These are phyloP conservation scores for Sinocyclocheilus anshuiensis DNA, from an alignment of 2,113 vertebrate genomes.

Conservation along the genomic window DNA sequence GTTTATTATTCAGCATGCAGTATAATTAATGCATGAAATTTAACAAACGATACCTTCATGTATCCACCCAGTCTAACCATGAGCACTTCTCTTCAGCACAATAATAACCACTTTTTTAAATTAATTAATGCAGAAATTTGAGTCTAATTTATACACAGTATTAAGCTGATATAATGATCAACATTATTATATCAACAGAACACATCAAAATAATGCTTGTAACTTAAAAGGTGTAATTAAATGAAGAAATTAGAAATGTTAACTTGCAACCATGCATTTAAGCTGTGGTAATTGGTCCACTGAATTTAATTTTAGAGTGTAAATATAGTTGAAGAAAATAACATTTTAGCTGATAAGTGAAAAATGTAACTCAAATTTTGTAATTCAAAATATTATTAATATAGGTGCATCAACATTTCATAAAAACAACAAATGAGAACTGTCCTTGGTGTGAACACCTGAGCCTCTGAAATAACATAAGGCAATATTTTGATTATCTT, in stretches of 20 bases:
- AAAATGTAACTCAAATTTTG: background rate
- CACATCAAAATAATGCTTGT: background rate
- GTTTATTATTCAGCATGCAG: too few species aligned
- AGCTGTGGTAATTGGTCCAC: background rate
- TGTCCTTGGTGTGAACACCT: background rate
- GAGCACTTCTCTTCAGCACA: too few species aligned
- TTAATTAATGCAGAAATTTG: background rate
- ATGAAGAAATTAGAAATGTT: background rate
- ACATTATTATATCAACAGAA: conserved; percentile 4
- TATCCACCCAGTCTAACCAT: too few species aligned
- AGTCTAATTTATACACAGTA: background rate
- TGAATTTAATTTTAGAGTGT: background rate
- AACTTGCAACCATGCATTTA: background rate
- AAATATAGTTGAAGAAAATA: background rate
- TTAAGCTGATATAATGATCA: background rate
- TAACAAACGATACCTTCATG: too few species aligned
- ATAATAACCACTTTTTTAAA: background rate
- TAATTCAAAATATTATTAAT: background rate
- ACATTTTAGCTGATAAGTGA: background rate
- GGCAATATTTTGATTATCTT: background rate
- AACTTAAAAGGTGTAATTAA: background rate
- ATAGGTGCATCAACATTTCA: background rate
- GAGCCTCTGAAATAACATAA: background rate
- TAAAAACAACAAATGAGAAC: background rate
- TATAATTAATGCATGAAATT: too few species aligned